Evolutionary conservation across 2,888 invertebrate genomes (phyloP).

Genomic region (Nezara viridula): DNA sequence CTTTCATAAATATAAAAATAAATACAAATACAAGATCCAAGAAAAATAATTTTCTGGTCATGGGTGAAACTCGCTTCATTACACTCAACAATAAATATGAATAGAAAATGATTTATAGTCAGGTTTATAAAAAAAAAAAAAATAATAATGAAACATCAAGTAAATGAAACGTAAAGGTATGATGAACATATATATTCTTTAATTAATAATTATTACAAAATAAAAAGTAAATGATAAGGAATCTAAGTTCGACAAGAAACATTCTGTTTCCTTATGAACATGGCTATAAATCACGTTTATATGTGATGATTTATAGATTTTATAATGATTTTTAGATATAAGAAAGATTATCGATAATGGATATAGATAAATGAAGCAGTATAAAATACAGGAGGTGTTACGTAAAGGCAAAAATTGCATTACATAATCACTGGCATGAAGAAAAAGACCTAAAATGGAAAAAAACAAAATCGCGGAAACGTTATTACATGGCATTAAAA

Average conservation of each 20-base stretch:
- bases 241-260: no score
- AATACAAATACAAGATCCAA: no score
- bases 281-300: no score
- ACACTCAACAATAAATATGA: background rate
- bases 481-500: background rate
- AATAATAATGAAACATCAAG: background rate
- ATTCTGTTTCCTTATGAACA: no score
- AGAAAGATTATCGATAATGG: no score
- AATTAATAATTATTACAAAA: no score
- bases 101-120: background rate
- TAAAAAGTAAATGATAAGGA: no score
- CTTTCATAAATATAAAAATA: no score
- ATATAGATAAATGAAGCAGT: background rate
- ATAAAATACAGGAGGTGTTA: background rate
- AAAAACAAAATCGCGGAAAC: background rate
- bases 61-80: background rate
- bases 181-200: no score
- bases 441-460: background rate
- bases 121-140: background rate
- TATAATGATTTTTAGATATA: no score
- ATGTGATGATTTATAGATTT: no score
- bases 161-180: background rate
- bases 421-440: background rate
- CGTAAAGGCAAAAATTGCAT: background rate
- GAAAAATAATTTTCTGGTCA: no score